phyloP scores from a whole-genome alignment of 2,888 invertebrate genomes.

The Coenonympha arcania region DNA sequence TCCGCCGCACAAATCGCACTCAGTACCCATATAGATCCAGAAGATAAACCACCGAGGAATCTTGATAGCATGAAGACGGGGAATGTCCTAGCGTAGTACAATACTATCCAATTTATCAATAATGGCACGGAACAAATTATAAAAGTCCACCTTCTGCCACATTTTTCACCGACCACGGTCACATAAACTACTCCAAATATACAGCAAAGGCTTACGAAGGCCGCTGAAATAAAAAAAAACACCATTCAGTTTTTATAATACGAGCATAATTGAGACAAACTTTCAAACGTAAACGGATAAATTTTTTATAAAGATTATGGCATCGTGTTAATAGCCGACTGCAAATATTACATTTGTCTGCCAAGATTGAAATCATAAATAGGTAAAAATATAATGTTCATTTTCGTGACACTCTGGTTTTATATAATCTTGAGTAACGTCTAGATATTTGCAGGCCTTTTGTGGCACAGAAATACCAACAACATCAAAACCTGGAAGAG shows the following conservation, averaged over 20 bases:
- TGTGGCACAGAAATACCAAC: too few species aligned
- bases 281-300: too few species aligned
- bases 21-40: neutral
- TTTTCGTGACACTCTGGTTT: too few species aligned
- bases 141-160: neutral
- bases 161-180: neutral
- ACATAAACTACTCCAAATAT: neutral
- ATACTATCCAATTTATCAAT: neutral
- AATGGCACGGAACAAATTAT: neutral
- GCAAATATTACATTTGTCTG: too few species aligned
- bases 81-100: neutral
- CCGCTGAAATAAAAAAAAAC: neutral
- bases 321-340: too few species aligned
- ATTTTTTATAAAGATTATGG: too few species aligned
- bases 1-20: neutral
- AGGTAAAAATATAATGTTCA: too few species aligned
- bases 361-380: too few species aligned
- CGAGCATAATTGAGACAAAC: too few species aligned
- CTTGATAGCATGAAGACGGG: neutral
- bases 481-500: too few species aligned
- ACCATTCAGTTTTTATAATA: neutral
- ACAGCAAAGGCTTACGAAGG: neutral
- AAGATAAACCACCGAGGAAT: neutral
- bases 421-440: too few species aligned
- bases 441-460: too few species aligned